Evolutionary conservation across 2,888 invertebrate species (phyloP), one percentile per base, ranked within the genome.

Genomic region (Plebejus melissa): DNA sequence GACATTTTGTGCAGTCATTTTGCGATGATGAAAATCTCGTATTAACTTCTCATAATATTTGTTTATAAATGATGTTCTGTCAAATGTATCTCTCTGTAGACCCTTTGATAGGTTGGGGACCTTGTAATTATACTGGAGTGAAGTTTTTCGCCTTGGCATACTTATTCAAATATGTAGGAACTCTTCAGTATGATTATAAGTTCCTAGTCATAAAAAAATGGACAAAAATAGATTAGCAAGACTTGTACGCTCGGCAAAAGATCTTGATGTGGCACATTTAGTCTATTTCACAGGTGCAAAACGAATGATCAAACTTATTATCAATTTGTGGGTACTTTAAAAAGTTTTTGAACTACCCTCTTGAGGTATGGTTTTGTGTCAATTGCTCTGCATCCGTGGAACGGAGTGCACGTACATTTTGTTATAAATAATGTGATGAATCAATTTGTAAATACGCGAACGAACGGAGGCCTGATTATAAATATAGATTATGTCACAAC

Each of bases 401-500:
- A 65, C 9, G 65, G 65, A 65, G 4, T 5, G 5, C 28, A 71
- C 50, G 32, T 71, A 71, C 71, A 28, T 54, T 54, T 72, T 32
- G 72, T 72, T 50, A 72, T 72, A 50, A 72, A 50, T 72, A 50
- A 72, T 72, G 32, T 54, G 32, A 4, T 54, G 72, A 71, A 54
- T 72, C 72, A 54, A 50, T 54, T 72, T 91, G 91, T 92, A 91
- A 88, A 92, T 92, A 90, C 87, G 86, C 84, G 86, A 88, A 87
- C 84, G 88, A 88, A 86, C 83, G 89, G 86, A 86, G 91, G 91
- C 90, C 91, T 90, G 90, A 87, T 80, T 84, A 86, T 85, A 86
- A 83, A 85, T 86, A 85, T 86, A 86, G 84, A 83, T 83, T 87
- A 85, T 86, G 93, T 92, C 92, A 93, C 93, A 90, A 89, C 83